phyloP scores from a whole-genome alignment of 2,113 vertebrate genomes.

The Balaeniceps rex region DNA sequence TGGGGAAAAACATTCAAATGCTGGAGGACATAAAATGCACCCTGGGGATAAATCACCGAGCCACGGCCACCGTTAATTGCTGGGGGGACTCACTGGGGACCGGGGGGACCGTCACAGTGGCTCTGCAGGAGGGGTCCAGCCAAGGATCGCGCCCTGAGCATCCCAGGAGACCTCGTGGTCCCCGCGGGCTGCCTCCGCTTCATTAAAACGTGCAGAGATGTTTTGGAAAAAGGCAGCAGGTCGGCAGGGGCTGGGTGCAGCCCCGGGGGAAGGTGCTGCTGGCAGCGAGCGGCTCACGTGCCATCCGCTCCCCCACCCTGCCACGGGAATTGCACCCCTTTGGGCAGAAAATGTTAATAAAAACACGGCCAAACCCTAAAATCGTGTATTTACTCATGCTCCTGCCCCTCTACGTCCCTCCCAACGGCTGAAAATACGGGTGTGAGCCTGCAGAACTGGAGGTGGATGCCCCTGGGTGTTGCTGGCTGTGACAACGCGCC shows the following conservation, averaged over 20 bases:
- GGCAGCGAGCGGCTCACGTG: background rate
- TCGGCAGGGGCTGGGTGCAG: background rate
- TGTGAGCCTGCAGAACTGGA: background rate
- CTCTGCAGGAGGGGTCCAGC: background rate
- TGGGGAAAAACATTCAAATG: background rate
- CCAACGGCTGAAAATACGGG: accelerated
- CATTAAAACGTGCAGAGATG: conserved; percentile 33
- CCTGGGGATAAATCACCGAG: background rate
- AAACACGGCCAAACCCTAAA: background rate
- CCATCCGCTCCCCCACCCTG: background rate
- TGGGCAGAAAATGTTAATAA: background rate
- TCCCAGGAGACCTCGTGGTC: background rate
- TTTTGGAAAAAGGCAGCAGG: conserved; percentile 39
- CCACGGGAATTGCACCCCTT: background rate
- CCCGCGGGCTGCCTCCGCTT: background rate
- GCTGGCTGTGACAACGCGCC: background rate
- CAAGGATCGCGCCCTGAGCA: background rate
- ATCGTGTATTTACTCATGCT: accelerated
- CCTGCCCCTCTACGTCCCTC: background rate
- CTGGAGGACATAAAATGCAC: background rate
- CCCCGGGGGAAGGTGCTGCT: background rate
- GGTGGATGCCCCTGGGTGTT: background rate
- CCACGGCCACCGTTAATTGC: background rate
- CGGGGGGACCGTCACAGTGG: accelerated
- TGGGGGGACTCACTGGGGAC: background rate